Conservation (phyloP, 2,113 vertebrate species). For the Festucalex cinctus region DNA sequence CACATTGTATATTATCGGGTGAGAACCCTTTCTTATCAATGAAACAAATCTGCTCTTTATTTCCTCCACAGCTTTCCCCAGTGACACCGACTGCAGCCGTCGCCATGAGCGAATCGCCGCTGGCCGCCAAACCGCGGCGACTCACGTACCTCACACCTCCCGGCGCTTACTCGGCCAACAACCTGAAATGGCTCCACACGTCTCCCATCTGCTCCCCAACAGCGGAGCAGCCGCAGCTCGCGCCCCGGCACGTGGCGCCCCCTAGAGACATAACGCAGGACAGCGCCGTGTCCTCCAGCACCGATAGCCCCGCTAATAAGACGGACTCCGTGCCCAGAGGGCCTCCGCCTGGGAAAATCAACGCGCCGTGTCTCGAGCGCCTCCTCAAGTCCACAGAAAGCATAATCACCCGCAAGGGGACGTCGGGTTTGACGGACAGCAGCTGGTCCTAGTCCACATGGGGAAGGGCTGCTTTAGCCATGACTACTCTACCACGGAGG, state of each 20-base stretch:
- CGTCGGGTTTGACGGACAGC: conserved; percentile 52
- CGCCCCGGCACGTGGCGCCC: conserved; percentile 53
- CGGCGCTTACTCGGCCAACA: conserved; percentile 66
- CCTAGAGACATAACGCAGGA: conserved; percentile 71
- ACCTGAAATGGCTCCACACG: conserved; percentile 76
- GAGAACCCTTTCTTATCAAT: neutral
- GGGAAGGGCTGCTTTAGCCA: conserved; percentile 44
- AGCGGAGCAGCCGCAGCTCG: conserved; percentile 59
- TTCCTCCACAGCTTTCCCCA: conserved; percentile 57
- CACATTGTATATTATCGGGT: neutral
- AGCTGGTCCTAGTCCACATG: conserved; percentile 67
- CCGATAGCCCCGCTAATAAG: conserved; percentile 58
- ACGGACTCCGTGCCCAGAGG: conserved; percentile 52
- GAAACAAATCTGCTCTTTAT: neutral
- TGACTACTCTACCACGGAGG: conserved; percentile 41
- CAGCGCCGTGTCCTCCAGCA: conserved; percentile 76
- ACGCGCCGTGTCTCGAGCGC: conserved; percentile 76
- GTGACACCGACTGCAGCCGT: conserved; percentile 25
- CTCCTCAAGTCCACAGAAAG: conserved; percentile 78
- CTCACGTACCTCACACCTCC: conserved; percentile 65
- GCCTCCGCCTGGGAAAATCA: conserved; percentile 71
- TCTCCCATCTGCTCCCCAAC: conserved; percentile 73
- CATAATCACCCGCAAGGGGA: conserved; percentile 68
- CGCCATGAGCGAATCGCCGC: conserved; percentile 36
- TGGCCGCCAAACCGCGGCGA: conserved; percentile 53